Evolutionary conservation across 2,888 invertebrate genomes (phyloP).

Genomic region (Rhyacophila evoluta): DNA sequence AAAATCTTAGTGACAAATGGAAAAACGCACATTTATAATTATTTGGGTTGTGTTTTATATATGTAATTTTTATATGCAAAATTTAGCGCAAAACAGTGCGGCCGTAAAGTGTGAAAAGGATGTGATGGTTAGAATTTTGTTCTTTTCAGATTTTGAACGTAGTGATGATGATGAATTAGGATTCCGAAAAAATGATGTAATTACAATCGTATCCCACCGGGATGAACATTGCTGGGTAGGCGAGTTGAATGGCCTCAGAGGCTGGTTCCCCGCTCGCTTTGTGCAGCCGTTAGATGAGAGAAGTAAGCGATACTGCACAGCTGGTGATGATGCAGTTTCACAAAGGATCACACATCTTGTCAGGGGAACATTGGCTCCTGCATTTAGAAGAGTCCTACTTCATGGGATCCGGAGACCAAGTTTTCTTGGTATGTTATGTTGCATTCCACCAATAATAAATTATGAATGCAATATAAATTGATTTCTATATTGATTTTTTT

Average conservation of each 20-base stretch:
- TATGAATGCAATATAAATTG: too few relatives aligned
- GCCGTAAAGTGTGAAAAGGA: too few relatives aligned
- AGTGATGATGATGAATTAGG: slow-evolving; percentile 98
- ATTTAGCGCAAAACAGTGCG: too few relatives aligned
- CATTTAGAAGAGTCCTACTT: slow-evolving; percentile 92
- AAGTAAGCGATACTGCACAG: slow-evolving; percentile 89
- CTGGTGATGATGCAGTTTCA: slow-evolving; percentile 97
- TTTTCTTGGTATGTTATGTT: slow-evolving; percentile 72
- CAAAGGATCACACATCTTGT: slow-evolving; percentile 97
- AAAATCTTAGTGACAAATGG: too few relatives aligned
- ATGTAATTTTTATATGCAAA: too few relatives aligned
- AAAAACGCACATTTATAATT: too few relatives aligned
- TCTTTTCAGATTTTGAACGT: slow-evolving; percentile 88
- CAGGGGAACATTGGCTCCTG: slow-evolving; percentile 92
- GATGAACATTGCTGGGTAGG: slow-evolving; percentile 99
- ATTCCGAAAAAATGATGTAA: slow-evolving; percentile 98
- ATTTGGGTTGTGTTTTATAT: too few relatives aligned
- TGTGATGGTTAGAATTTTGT: too few relatives aligned
- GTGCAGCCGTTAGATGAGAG: slow-evolving; percentile 96
- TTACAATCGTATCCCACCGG: slow-evolving; percentile 96
- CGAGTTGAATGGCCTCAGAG: slow-evolving; percentile 92
- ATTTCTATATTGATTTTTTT: too few relatives aligned
- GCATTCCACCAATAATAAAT: neutral
- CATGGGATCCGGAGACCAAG: slow-evolving; percentile 95
- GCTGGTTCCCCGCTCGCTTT: slow-evolving; percentile 98